phyloP scores from a whole-genome alignment of 2,888 invertebrate genomes.

The Heteromyza rotundicornis region DNA sequence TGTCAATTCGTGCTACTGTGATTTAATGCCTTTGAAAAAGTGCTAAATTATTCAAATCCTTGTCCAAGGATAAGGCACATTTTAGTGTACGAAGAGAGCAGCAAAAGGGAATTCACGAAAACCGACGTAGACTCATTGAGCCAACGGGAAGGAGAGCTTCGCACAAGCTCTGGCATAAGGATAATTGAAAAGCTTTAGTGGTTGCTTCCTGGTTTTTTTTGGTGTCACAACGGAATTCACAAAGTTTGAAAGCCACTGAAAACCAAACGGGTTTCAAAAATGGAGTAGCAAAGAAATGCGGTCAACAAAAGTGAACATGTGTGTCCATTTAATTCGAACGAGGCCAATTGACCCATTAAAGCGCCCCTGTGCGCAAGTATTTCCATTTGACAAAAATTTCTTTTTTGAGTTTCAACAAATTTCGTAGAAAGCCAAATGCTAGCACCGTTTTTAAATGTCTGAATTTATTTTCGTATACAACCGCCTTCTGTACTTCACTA shows the following conservation, averaged over 20 bases:
- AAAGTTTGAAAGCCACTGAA: conserved; percentile 21
- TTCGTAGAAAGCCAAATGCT: neutral
- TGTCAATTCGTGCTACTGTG: neutral
- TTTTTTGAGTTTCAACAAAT: neutral
- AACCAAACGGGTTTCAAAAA: neutral
- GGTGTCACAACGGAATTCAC: conserved; percentile 4
- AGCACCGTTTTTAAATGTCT: neutral
- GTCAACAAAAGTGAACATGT: too few species aligned
- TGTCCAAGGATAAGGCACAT: conserved; percentile 23
- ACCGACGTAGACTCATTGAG: neutral
- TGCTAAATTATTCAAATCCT: conserved; percentile 13
- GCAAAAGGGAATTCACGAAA: too few species aligned
- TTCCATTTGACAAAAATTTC: neutral
- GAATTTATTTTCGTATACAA: neutral
- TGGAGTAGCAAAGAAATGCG: too few species aligned
- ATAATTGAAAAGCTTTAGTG: conserved; percentile 6
- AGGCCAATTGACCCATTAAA: neutral
- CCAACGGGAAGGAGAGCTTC: neutral
- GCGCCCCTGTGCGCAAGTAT: neutral
- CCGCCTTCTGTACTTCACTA: too few species aligned
- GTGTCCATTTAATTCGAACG: neutral
- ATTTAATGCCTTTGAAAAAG: neutral
- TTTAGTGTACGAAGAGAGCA: too few species aligned
- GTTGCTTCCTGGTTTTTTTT: neutral
- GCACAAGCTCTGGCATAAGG: conserved; percentile 7